These are phyloP conservation scores for Limnephilus rhombicus DNA, from an alignment of 2,888 invertebrate genomes.

Conservation along the genomic window DNA sequence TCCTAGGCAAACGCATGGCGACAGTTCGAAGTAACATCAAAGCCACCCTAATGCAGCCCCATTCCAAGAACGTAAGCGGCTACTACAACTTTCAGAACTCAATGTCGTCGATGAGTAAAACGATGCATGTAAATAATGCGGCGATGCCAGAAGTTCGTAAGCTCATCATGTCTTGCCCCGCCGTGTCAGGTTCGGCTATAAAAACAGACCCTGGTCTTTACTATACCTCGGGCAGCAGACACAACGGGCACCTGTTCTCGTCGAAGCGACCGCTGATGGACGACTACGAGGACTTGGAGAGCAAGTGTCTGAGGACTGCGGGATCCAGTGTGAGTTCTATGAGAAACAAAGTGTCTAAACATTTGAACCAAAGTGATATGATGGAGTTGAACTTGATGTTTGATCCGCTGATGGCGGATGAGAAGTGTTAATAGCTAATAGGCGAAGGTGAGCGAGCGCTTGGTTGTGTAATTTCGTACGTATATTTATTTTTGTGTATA, in stretches of 20 bases:
- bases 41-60: constrained; percentile 46
- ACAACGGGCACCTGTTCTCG: constrained; percentile 62
- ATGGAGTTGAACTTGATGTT: constrained; percentile 75
- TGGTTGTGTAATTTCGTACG: constrained; percentile 57
- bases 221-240: constrained; percentile 56
- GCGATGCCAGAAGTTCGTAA: constrained; percentile 76
- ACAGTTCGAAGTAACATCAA: constrained; percentile 76
- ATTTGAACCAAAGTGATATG: constrained; percentile 66
- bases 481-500: constrained; percentile 71
- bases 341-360: constrained; percentile 69
- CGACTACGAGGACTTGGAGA: constrained; percentile 70
- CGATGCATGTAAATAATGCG: constrained; percentile 74
- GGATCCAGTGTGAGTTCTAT: constrained; percentile 67
- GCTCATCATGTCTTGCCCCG: constrained; percentile 76
- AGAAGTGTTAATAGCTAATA: constrained; percentile 73
- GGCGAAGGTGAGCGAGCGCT: constrained; percentile 45
- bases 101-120: constrained; percentile 73
- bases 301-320: constrained; percentile 64
- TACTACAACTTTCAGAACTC: constrained; percentile 71
- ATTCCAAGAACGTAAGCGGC: constrained; percentile 35
- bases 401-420: constrained; percentile 76
- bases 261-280: constrained; percentile 64
- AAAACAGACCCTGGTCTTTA: constrained; percentile 67
- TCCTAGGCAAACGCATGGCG: constrained; percentile 76
- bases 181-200: constrained; percentile 68